Evolutionary conservation across 2,797 vertebrate species (phyloP), one percentile per base, ranked within the genome.

Genomic region (Poecilia velifera): DNA sequence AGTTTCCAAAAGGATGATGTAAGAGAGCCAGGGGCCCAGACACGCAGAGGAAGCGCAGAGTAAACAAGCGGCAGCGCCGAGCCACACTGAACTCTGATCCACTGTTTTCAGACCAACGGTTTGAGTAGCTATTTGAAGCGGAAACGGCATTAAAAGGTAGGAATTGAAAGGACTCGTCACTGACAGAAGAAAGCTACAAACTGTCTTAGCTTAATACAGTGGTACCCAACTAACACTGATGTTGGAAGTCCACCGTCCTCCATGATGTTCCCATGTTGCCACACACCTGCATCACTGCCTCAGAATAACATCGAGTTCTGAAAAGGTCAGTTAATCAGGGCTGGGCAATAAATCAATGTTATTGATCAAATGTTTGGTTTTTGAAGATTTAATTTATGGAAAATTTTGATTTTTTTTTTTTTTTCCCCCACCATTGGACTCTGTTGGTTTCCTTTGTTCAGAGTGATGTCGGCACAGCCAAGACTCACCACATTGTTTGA

Each of bases 11-110:
- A 91, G 93, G 92, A 86, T 94, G 94, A 95, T 87, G 95, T 94
- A 94, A 95, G 93, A 88, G 91, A 85, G 79, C 82, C 87, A 88
- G 72, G 94, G 93, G 87, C 91, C 89, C 91, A 95, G 93, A 94
- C 93, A 92, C 90, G 90, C 88, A 70, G 0, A 94, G 95, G 92
- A 95, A 94, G 93, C 87, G n/a, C 93, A 94, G 91, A 90, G 94
- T 94, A 95, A 96, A 96, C 94, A 83, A 92, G 89, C 85, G 84
- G 83, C 71, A 88, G 87, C 78, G 84, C 80, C 47, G 76, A 8
- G 76, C 88, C 85, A 86, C 78, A 85, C 66, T 62, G 72, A 77
- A 72, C 85, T 73, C 78, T 73, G 78, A n/a, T 70, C 76, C 66
- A 74, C 81, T 79, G 76, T 84, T 87, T 75, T 57, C 57, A 85